Evolutionary conservation across 2,888 invertebrate species (phyloP), one percentile per base, ranked within the genome.

Genomic region (Agrypnus murinus): DNA sequence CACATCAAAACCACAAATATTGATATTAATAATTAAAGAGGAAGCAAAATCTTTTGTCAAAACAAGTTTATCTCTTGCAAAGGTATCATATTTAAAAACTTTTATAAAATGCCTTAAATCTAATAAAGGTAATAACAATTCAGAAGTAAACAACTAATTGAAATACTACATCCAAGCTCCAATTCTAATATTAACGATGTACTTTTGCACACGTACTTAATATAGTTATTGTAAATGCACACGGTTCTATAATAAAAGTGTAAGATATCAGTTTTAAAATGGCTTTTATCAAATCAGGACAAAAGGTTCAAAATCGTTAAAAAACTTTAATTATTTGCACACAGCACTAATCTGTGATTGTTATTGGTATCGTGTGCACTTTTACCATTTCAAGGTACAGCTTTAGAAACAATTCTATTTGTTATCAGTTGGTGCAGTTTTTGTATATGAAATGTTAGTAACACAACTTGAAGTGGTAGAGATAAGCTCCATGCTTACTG

Each of bases 311-410:
- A 32, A 45, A 45, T 60, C 0, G 60, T 25, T 38, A 19, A 31
- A 48, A 48, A 62, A 48, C n/a, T 12, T 25, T 1, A 19, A 7
- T n/a, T 25, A 25, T 40, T 65, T 73, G 70, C 74, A 59, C 72
- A 68, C 74, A 68, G 48, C 57, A 72, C 74, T 14, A 68, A 57
- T 40, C 6, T 17, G 50, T 55, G 65, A 36, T 48, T 40, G 25
- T 45, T 32, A 43, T 69, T 69, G 43, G 73, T 71, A 66, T 60
- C 73, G 74, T 67, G 74, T 59, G 74, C 74, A 74, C 69, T 19
- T 25, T 25, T 48, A 58, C 17, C n/a, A 34, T 19, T 50, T 50
- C 55, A 36, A 10, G 55, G 36, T 34, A n/a, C 55, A 36, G 6
- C 10, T 12, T 66, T 50, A 17, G 65, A 43, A 53, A 62, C 50